Percentiles rank a stretch among this genome's conserved stretches.
Evolutionary conservation across 1,140 invertebrate genomes (phyloP).

Genomic region (Chelonus insularis): DNA sequence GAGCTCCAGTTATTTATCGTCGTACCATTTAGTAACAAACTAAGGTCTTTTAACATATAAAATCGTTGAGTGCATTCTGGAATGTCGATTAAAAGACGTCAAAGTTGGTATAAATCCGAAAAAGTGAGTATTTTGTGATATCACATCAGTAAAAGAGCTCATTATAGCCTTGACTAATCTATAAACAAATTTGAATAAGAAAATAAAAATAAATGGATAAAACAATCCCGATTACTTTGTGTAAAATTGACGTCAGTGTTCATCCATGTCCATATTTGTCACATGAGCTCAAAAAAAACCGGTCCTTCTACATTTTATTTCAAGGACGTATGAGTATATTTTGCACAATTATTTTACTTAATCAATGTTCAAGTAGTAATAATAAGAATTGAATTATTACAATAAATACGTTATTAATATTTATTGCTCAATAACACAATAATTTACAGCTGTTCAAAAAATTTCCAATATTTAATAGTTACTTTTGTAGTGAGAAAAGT

Average conservation of each 20-base stretch:
- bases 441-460: no score
- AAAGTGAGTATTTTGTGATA: slow-evolving; percentile 35
- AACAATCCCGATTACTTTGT: background rate
- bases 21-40: slow-evolving; percentile 10
- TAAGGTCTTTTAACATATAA: background rate
- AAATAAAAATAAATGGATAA: no score
- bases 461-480: no score
- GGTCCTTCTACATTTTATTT: background rate
- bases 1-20: slow-evolving; percentile 5
- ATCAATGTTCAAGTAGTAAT: background rate
- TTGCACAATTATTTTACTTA: background rate
- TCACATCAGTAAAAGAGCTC: background rate
- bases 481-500: no score
- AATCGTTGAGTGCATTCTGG: slow-evolving; percentile 29
- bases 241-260: slow-evolving; percentile 3
- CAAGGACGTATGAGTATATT: no score
- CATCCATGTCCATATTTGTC: slow-evolving; percentile 7
- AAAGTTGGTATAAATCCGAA: slow-evolving; percentile 43
- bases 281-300: background rate
- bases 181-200: no score
- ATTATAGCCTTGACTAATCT: background rate
- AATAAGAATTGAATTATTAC: background rate
- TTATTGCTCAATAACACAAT: no score
- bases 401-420: no score
- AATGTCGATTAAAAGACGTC: slow-evolving; percentile 36